Base-by-base conservation (phyloP, 53 echinoderm and acorn worm genomes). In the Echinometra lucunter region DNA sequence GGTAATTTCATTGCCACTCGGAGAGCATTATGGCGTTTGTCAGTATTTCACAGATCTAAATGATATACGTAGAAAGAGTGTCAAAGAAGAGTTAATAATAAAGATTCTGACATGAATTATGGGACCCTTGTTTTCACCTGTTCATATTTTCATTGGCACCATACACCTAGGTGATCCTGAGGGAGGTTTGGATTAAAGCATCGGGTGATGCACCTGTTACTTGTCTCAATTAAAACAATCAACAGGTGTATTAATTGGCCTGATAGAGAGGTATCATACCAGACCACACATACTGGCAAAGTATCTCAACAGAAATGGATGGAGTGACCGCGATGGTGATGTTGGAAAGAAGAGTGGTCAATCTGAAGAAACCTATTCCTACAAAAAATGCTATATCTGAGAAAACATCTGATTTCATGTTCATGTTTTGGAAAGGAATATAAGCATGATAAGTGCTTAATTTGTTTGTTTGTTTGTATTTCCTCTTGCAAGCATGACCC, bases 391-490 rank as follows among this genome's bases (percentile, higher is more conserved):
- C 32, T 32, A 32, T 69, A 69, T 34, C 34, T 69, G 13, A 30
- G 30, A 30, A 69, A 69, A 1, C 30, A 69, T 32, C 9, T 69
- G 69, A 1, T 30, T 1, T 28, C 6, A 17, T 67, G 28, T 32
- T 12, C 34, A 12, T 32, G 69, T 32, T 69, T 11, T 63, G 0
- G 32, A 63, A 63, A 69, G 11, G 18, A 28, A 13, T 69, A 21
- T 82, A 27, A 82, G 23, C 35, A 44, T 45, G 82, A 25, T 49
- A 53, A 11, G 47, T 0, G 6, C 30, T 49, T 49, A 12, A 49
- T 85, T 85, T 49, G 53, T 85, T 85, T 85, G 49, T 85, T 47
- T 85, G 27, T 85, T 49, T 85, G 85, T 85, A n/a, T 85, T 81
- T 40, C 44, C 25, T 35, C 35, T 72, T 35, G 16, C 28, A 72